Conservation (phyloP, 2,888 invertebrate species). For the Pristionchus mayeri region DNA sequence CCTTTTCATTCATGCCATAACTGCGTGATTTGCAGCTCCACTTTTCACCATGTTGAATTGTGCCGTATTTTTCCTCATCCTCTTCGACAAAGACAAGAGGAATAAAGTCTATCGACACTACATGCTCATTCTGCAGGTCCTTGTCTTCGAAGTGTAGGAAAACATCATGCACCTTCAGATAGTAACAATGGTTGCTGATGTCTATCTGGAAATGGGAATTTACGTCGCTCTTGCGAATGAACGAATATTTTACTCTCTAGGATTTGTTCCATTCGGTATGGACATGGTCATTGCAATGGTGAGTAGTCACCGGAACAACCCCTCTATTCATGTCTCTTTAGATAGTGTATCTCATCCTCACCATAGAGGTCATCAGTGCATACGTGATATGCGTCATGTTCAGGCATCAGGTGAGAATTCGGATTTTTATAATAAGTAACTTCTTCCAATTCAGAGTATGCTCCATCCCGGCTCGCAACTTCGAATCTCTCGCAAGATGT, state of each 20-base stretch:
- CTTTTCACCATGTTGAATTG: neutral
- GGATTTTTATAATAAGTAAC: neutral
- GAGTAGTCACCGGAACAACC: too few species aligned
- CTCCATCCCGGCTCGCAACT: constrained; percentile 9
- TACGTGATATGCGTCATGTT: constrained; percentile 34
- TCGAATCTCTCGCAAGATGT: constrained; percentile 25
- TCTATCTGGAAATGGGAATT: constrained; percentile 29
- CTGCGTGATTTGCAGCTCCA: neutral
- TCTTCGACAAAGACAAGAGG: constrained; percentile 34
- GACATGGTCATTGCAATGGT: constrained; percentile 27
- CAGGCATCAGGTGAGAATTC: constrained; percentile 14
- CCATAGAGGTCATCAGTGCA: constrained; percentile 6
- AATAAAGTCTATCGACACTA: constrained; percentile 36
- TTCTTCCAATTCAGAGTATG: neutral
- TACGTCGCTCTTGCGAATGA: constrained; percentile 18
- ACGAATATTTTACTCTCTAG: constrained; percentile 25
- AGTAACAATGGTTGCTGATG: neutral
- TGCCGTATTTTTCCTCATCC: constrained; percentile 20
- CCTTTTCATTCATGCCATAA: neutral
- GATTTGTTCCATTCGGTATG: constrained; percentile 34
- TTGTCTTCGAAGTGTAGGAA: too few species aligned
- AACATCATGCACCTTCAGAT: neutral
- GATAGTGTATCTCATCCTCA: constrained; percentile 5
- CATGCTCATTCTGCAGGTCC: constrained; percentile 35
- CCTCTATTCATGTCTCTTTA: neutral